Conservation (phyloP, 2,888 invertebrate species). For the Sipha maydis region DNA sequence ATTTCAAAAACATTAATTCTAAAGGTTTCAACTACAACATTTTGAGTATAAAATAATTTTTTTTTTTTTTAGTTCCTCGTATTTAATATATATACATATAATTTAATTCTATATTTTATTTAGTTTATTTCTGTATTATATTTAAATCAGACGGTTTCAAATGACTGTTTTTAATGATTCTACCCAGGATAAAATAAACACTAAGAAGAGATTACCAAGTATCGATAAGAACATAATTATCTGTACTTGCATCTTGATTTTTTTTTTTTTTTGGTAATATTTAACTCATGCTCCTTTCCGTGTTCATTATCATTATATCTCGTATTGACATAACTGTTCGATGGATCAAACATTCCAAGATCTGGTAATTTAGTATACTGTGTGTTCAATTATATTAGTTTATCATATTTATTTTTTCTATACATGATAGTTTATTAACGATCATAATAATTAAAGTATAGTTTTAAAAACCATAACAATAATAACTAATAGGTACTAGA, state of each 20-base stretch:
- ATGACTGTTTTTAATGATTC: not conserved
- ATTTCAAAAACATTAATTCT: not conserved
- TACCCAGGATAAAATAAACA: too few species aligned
- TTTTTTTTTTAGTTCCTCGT: not conserved
- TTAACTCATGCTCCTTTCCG: too few species aligned
- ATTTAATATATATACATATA: too few species aligned
- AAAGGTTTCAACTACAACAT: not conserved
- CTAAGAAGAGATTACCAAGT: too few species aligned
- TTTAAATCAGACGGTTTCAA: not conserved
- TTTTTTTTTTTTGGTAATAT: too few species aligned
- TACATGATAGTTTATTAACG: not conserved
- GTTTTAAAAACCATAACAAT: too few species aligned
- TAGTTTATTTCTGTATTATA: not conserved
- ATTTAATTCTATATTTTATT: too few species aligned
- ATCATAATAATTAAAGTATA: not conserved
- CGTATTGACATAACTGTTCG: not conserved
- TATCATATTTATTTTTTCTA: too few species aligned
- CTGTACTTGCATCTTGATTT: too few species aligned
- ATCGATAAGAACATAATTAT: too few species aligned
- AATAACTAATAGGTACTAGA: not conserved
- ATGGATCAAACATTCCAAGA: not conserved
- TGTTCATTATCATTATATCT: too few species aligned
- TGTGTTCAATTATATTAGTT: too few species aligned
- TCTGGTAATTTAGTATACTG: not conserved
- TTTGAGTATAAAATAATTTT: not conserved